phyloP scores from a whole-genome alignment of 2,797 vertebrate species.

The Ibycter americanus region DNA sequence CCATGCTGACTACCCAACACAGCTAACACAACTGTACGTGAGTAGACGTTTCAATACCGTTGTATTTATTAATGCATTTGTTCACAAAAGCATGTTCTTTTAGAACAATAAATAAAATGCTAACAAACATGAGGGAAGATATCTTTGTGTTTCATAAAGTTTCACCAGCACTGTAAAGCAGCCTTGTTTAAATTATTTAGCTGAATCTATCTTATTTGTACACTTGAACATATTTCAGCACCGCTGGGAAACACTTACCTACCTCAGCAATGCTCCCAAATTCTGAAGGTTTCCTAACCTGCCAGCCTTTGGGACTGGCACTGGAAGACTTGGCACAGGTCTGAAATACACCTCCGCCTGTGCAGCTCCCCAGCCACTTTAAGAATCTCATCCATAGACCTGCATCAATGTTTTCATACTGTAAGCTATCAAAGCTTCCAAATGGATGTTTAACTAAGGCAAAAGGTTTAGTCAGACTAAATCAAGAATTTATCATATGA shows the following conservation, averaged over 20 bases:
- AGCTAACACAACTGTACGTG: neutral
- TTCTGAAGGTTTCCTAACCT: neutral
- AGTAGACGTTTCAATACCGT: neutral
- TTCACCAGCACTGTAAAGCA: neutral
- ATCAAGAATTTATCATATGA: neutral
- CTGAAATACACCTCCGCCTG: neutral
- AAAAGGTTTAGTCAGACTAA: neutral
- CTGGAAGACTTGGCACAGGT: neutral
- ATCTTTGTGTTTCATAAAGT: neutral
- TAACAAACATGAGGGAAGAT: neutral
- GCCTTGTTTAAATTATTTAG: neutral
- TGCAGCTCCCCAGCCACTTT: neutral
- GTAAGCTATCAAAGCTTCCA: neutral
- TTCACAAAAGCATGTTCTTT: rapidly evolving
- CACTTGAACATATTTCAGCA: neutral
- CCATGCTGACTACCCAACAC: neutral
- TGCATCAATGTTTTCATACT: neutral
- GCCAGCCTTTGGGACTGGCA: neutral
- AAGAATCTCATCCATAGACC: neutral
- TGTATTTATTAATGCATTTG: neutral
- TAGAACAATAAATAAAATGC: neutral
- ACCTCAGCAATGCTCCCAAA: rapidly evolving
- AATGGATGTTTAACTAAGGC: neutral
- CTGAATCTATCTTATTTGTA: neutral
- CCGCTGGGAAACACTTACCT: neutral